Base-by-base conservation (phyloP, 2,113 vertebrate species). In the Semnornis frantzii region DNA sequence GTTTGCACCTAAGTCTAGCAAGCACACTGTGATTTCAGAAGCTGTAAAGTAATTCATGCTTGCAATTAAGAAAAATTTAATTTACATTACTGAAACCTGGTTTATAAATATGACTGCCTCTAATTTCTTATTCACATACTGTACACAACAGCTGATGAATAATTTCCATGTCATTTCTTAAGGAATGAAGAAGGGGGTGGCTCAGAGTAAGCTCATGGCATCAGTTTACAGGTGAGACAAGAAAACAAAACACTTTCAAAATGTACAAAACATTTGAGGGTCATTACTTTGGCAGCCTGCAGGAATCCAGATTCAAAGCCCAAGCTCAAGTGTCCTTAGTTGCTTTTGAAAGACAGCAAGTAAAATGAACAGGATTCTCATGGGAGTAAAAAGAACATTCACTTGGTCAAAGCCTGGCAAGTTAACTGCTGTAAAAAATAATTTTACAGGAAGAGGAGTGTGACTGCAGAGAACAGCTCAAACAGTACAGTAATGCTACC, bases 61-160 rank as follows among this genome's bases (percentile, higher is more conserved):
- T 54, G 23, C 48, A 66, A 87, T 73, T 55, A 63, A 92, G 74
- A 66, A 87, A 91, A 91, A 87, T 87, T 31, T 31, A 73, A 84
- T 70, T 84, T 85, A 73, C 30, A 28, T 70, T 72, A 66, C 34
- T 89, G 50, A 91, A 85, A 39, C 66, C 15, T 77, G 39, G 25
- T 59, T 80, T 70, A 91, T 79, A 95, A 82, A 85, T 64, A 64
- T 10, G 31, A 93, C 75, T 91, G 70, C 19, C 72, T 91, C n/a
- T 75, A 52, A 89, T 86, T 93, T 84, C 73, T 94, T 73, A 55
- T 69, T 76, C 64, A 69, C 21, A 30, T 71, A 77, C 20, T 31
- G 11, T 59, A 82, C 17, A 57, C 74, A 59, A 69, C 12, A 84
- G 63, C 50, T 42, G 66, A 83, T 34, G 70, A 89, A 89, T 68